phyloP scores from a whole-genome alignment of 2,797 vertebrate genomes.

The Eupleurogrammus muticus region DNA sequence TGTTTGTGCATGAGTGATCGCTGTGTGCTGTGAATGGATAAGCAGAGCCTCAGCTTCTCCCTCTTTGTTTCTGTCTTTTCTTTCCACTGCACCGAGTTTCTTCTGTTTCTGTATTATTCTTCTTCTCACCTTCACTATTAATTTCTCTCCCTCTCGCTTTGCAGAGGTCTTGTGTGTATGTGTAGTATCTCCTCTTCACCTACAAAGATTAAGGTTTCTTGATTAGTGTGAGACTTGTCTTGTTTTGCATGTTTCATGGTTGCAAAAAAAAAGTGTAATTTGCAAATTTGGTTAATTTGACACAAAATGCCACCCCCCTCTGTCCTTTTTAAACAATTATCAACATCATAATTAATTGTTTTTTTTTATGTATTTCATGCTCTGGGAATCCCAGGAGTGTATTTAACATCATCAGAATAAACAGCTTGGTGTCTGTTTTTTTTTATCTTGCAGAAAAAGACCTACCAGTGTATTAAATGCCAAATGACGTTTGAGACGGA shows the following conservation, averaged over 20 bases:
- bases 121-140: slow-evolving; percentile 18
- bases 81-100: no score
- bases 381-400: not conserved
- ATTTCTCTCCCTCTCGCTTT: slow-evolving; percentile 12
- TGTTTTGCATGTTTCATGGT: slow-evolving; percentile 4
- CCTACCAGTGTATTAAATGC: slow-evolving; percentile 99
- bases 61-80: slow-evolving; percentile 42
- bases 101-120: slow-evolving; percentile 32
- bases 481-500: slow-evolving; percentile 99
- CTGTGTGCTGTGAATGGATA: slow-evolving; percentile 78
- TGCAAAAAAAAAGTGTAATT: not conserved
- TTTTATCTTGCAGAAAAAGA: slow-evolving; percentile 91
- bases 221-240: slow-evolving; percentile 25
- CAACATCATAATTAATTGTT: not conserved
- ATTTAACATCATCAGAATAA: not conserved
- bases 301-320: no score
- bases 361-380: not conserved
- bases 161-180: slow-evolving; percentile 19
- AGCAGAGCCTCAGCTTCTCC: slow-evolving; percentile 56
- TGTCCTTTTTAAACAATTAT: not conserved
- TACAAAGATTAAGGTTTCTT: slow-evolving; percentile 23
- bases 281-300: no score
- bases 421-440: slow-evolving; percentile 7
- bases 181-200: slow-evolving; percentile 11
- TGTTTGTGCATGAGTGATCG: slow-evolving; percentile 78